phyloP scores from a whole-genome alignment of 2,888 invertebrate genomes.

The Deilephila elpenor region DNA sequence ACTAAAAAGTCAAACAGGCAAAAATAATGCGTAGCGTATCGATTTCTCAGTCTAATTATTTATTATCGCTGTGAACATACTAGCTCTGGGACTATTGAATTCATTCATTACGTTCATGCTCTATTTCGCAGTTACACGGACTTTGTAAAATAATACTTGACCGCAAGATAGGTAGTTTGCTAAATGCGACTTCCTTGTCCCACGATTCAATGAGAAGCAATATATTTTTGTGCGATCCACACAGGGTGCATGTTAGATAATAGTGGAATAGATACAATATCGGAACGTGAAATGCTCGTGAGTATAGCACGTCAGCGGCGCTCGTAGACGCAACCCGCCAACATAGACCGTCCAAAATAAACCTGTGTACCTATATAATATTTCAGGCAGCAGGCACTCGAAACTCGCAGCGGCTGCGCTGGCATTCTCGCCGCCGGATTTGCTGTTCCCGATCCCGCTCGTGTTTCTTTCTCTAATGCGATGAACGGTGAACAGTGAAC shows the following conservation, averaged over 20 bases:
- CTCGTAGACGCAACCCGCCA: constrained; percentile 71
- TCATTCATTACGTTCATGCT: constrained; percentile 5
- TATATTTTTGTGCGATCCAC: neutral
- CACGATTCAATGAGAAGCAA: neutral
- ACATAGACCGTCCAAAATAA: constrained; percentile 76
- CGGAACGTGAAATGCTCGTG: constrained; percentile 55
- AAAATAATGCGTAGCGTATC: constrained; percentile 33
- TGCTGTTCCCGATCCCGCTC: constrained; percentile 39
- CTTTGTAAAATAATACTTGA: neutral
- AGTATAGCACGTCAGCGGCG: constrained; percentile 60
- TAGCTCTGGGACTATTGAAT: neutral
- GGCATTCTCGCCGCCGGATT: constrained; percentile 53
- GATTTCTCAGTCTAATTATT: constrained; percentile 38
- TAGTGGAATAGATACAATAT: constrained; percentile 46
- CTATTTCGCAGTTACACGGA: neutral
- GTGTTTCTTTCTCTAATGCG: constrained; percentile 36
- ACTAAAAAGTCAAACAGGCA: constrained; percentile 10
- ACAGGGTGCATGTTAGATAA: constrained; percentile 1
- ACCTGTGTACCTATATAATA: constrained; percentile 67
- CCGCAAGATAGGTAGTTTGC: neutral
- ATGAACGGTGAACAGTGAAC: constrained; percentile 34
- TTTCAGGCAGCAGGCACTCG: constrained; percentile 66
- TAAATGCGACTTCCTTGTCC: neutral
- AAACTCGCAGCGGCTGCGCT: constrained; percentile 50
- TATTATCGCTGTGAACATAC: neutral